These are phyloP conservation scores for Tridacna gigas DNA, from an alignment of 2,888 invertebrate species.

Conservation along the genomic window DNA sequence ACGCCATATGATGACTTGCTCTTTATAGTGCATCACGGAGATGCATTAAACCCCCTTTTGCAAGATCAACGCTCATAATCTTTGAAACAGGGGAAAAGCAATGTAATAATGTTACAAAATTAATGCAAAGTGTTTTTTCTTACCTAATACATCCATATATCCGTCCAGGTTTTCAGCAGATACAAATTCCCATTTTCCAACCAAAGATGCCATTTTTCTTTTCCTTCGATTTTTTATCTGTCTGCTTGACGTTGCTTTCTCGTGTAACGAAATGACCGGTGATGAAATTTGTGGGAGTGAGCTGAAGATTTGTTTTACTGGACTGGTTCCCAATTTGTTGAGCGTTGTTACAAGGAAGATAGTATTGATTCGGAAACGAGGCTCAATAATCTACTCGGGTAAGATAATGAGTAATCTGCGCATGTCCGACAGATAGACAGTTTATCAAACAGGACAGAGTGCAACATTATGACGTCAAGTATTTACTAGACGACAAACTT, in stretches of 20 bases:
- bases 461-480: background rate
- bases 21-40: too few relatives aligned
- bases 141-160: constrained; percentile 70
- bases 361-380: background rate
- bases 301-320: background rate
- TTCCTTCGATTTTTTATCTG: background rate
- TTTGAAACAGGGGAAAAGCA: too few relatives aligned
- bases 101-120: too few relatives aligned
- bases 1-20: too few relatives aligned
- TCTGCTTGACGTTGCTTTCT: background rate
- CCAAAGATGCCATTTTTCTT: constrained; percentile 54
- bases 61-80: too few relatives aligned
- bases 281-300: background rate
- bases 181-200: constrained; percentile 70
- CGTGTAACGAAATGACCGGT: background rate
- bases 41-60: too few relatives aligned
- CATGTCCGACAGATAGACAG: background rate
- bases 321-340: background rate
- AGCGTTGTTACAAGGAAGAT: background rate
- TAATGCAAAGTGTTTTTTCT: constrained; percentile 3
- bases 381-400: background rate
- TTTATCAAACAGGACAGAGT: background rate
- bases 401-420: background rate
- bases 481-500: too few relatives aligned
- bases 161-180: constrained; percentile 69